Evolutionary conservation across 2,797 vertebrate genomes (phyloP), one percentile per base, ranked within the genome.

Genomic region (Enteromius fasciolatus): DNA sequence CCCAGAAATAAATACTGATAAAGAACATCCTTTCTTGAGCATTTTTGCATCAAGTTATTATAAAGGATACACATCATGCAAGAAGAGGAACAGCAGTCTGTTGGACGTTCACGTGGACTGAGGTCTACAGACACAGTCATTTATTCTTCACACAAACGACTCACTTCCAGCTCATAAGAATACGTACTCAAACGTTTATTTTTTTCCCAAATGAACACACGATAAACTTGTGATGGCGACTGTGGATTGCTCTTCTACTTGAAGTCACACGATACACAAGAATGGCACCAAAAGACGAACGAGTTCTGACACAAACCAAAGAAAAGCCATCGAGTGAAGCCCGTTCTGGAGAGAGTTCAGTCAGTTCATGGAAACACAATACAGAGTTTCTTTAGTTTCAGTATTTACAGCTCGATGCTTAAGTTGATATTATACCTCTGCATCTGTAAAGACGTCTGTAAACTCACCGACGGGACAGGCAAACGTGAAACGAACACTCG

Each of bases 281-380:
- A 93, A 94, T 93, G 93, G 92, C 92, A 94, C 92, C 90, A 92
- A 94, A 80, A 80, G 90, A 94, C 88, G 33, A 64, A 93, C 89
- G 80, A 78, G 81, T 86, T 81, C 87, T 87, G 84, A 94, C 91
- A 88, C 85, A 92, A 90, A 90, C 84, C 18, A 89, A 90, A 89
- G 83, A 88, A 90, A 88, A 86, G 82, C 74, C 82, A 88, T 73
- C 82, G 78, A 87, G 84, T 85, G 87, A 89, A 82, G 79, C 63
- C 78, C 10, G 72, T 50, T 57, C 68, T 17, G 44, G 46, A 70
- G n/a, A 48, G 18, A 54, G 23, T 63, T 48, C 25, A 44, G 9
- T 84, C 79, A 20, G 68, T 36, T 75, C 28, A 18, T 72, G 20
- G 10, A 33, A 46, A 41, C 59, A 78, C 82, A 78, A 20, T n/a